Evolutionary conservation across 2,797 vertebrate genomes (phyloP).

Genomic region (Arnoldichthys spilopterus): DNA sequence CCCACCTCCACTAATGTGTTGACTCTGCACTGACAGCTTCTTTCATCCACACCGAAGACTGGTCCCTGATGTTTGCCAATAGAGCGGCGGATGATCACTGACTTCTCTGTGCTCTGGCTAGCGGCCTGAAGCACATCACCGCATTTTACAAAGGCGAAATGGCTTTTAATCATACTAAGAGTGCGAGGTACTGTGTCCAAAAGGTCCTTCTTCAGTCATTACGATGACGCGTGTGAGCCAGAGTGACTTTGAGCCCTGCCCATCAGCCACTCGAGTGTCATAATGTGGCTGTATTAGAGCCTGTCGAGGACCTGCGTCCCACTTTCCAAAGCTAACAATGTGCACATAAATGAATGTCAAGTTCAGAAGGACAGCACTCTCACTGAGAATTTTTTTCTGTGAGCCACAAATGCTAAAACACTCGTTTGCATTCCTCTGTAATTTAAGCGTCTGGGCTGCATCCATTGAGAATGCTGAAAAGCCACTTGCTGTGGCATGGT

Average conservation of each 20-base stretch:
- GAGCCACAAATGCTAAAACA: constrained; percentile 46
- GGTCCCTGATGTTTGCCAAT: constrained; percentile 29
- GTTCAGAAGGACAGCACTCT: constrained; percentile 37
- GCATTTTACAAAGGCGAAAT: background rate
- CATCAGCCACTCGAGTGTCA: constrained; percentile 25
- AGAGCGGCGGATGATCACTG: constrained; percentile 10
- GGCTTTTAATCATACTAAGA: constrained; percentile 32
- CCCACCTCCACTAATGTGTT: constrained; percentile 32
- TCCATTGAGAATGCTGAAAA: constrained; percentile 54
- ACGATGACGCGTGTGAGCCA: constrained; percentile 3
- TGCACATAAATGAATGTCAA: constrained; percentile 39
- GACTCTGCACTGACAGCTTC: constrained; percentile 40
- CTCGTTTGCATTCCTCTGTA: constrained; percentile 48
- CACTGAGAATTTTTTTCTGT: constrained; percentile 22
- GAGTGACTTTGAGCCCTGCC: constrained; percentile 16
- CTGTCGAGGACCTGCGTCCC: constrained; percentile 12
- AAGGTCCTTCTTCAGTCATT: constrained; percentile 24
- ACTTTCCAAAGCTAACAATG: constrained; percentile 38
- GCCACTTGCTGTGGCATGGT: constrained; percentile 51
- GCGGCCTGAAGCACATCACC: constrained; percentile 10
- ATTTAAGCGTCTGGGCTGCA: constrained; percentile 53
- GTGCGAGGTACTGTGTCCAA: background rate
- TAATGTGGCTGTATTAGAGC: constrained; percentile 31
- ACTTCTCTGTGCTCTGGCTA: constrained; percentile 4
- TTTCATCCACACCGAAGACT: constrained; percentile 29